Base-by-base conservation (phyloP, 2,888 invertebrate species). In the Harpalus rufipes region DNA sequence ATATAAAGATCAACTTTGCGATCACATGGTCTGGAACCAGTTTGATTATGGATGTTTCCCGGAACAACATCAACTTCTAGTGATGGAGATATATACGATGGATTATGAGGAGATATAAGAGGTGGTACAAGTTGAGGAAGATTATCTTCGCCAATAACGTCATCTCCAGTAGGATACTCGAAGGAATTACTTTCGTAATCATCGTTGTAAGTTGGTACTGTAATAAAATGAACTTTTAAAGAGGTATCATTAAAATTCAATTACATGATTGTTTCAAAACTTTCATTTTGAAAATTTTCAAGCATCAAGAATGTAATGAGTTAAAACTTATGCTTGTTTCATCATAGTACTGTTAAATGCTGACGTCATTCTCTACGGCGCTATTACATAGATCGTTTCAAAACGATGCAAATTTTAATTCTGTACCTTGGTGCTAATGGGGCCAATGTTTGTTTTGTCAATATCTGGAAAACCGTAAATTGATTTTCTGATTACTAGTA, bases 1-100 rank as follows among this genome's bases (percentile, higher is more conserved):
- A 96, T 95, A 91, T 97, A 98, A 44, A 98, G 93, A 90, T 97
- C 96, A 0, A 96, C 96, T 90, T 96, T 96, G 87, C 97, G 95
- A 90, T 97, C 97, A 89, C 98, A 98, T 0, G 96, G 95, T 44
- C 97, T 92, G 39, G 96, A 94, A 41, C 94, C 94, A 61, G 93
- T 90, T 85, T 90, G 90, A 41, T 89, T 90, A 87, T 91, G 87
- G 85, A 91, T 89, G 84, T 91, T 88, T 86, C 91, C 89, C 90
- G 92, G 89, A 89, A 90, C 74, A 85, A 90, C 88, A 89, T 91
- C 89, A 87, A 91, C 88, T 89, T 90, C 88, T 88, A 91, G 88
- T 81, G 91, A 88, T 87, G 92, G 89, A 85, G 90, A 85, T 85
- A 91, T 89, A 78, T 90, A 90, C 18, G 89, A 89, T 0, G 91